A percentile compares a stretch with the other conserved stretches of the same genome.
Evolutionary conservation across 2,797 vertebrate species (phyloP).

Genomic region (Sebastes matsubarae): DNA sequence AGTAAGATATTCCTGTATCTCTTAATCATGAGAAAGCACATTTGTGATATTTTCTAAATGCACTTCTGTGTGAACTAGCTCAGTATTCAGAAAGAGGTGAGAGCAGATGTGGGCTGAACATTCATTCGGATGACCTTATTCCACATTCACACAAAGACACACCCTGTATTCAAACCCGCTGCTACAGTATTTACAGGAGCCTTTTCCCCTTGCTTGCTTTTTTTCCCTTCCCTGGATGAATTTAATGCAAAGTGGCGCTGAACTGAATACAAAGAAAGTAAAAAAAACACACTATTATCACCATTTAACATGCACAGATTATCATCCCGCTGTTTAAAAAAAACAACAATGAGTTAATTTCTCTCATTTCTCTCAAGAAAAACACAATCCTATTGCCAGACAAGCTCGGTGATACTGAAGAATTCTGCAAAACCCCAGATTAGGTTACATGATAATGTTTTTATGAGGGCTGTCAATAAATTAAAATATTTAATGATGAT

Average conservation of each 20-base stretch:
- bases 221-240: background rate
- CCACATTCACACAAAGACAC: background rate
- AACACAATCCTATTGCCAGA: too few relatives aligned
- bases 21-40: background rate
- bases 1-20: background rate
- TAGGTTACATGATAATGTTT: too few relatives aligned
- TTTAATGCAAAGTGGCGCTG: background rate
- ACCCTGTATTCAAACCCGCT: constrained; percentile 15
- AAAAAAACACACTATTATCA: background rate
- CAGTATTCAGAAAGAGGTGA: constrained; percentile 5
- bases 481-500: too few relatives aligned
- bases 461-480: too few relatives aligned
- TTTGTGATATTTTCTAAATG: background rate
- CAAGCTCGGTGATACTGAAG: too few relatives aligned
- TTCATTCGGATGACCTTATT: constrained; percentile 41
- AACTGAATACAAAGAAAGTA: background rate
- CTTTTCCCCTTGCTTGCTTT: background rate
- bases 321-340: too few relatives aligned
- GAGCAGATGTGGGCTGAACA: constrained; percentile 17
- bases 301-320: background rate
- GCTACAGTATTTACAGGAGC: background rate
- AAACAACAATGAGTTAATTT: background rate
- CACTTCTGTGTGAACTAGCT: background rate
- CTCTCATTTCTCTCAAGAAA: background rate
- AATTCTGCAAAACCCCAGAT: too few relatives aligned